Evolutionary conservation across 1,140 invertebrate species (phyloP).

Genomic region (Sinonovacula constricta): DNA sequence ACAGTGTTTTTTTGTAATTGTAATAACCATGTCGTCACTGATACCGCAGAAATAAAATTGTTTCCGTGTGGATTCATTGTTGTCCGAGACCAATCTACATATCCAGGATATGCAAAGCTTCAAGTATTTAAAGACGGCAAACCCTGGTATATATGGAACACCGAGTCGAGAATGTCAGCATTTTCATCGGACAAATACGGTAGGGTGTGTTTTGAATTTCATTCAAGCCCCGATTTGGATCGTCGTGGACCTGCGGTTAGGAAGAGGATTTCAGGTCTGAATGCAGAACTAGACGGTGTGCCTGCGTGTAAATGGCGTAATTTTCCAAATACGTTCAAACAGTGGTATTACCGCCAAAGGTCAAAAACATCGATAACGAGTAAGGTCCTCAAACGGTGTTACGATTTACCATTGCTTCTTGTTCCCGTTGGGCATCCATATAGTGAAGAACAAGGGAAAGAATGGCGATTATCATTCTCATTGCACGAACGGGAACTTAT

Average conservation of each 20-base stretch:
- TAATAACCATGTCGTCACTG: neutral
- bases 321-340: neutral
- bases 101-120: neutral
- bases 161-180: neutral
- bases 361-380: neutral
- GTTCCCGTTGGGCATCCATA: constrained; percentile 19
- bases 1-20: neutral
- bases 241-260: neutral
- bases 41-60: neutral
- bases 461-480: constrained; percentile 38
- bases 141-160: neutral
- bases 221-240: neutral
- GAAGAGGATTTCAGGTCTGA: neutral
- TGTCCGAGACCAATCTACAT: neutral
- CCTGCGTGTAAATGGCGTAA: neutral
- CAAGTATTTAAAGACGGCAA: neutral
- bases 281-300: neutral
- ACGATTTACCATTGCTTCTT: neutral
- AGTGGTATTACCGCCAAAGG: neutral
- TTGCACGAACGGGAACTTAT: constrained; percentile 24
- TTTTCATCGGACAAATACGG: neutral
- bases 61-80: neutral
- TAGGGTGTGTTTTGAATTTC: neutral
- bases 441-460: neutral
- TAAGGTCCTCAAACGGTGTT: neutral